Evolutionary conservation across 2,113 vertebrate genomes (phyloP), one percentile per base, ranked within the genome.

Genomic region (Psephotus haematonotus): DNA sequence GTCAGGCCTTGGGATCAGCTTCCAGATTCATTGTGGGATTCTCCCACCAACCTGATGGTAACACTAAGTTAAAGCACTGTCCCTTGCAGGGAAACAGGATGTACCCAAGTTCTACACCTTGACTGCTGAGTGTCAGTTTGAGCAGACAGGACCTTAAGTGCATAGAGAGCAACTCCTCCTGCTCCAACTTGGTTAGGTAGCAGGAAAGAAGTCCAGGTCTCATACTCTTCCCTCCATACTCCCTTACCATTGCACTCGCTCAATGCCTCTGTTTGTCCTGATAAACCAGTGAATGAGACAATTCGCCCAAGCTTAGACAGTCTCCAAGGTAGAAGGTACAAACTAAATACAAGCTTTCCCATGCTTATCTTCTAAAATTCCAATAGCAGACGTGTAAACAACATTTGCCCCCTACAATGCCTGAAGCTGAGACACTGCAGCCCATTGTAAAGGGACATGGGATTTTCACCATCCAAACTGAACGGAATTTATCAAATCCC

Each of bases 311-410:
- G 46, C 18, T 88, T 37, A 85, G 57, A 49, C 11, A 2, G 47
- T 35, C 84, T 65, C 47, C 50, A 88, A 90, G 22, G 44, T 9
- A 50, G 18, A 27, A 86, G 27, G 37, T 50, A 80, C 87, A 87
- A 70, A 20, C 41, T 71, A 82, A 87, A 44, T 17, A 41, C 15
- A 64, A 85, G 65, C 0, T 0, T 49, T 41, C 18, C 27, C 35
- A 55, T 8, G 23, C 53, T 97, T 63, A 28, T 67, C 67, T 81
- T 70, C 75, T 17, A 17, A 59, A 90, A 74, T 47, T 86, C 39
- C 69, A 93, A 64, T 4, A 82, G 49, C 52, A 71, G 62, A 78
- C 41, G 9, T 55, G 52, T 63, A 88, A 96, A 88, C 59, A 77
- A 64, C 29, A 41, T 60, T 77, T 77, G 29, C 55, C 47, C 35